A percentile compares a stretch with the other conserved stretches of the same genome.
These are phyloP conservation scores for Erebia palarica DNA, from an alignment of 2,888 invertebrate genomes.

Conservation along the genomic window DNA sequence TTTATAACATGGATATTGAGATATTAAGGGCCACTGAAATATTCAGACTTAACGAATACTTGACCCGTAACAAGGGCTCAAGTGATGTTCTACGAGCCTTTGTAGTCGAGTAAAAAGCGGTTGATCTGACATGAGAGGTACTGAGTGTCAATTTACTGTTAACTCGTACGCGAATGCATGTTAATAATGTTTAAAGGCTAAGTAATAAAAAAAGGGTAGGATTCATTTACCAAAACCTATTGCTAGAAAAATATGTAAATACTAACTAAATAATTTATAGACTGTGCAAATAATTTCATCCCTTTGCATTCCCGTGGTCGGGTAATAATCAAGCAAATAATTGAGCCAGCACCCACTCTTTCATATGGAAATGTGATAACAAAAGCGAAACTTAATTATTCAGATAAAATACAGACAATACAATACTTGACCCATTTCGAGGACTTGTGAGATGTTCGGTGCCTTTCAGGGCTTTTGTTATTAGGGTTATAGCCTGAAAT, in stretches of 20 bases:
- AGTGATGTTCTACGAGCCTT: constrained; percentile 9
- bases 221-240: too few species aligned
- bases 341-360: constrained; percentile 14
- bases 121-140: constrained; percentile 1
- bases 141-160: constrained; percentile 5
- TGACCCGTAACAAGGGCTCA: not conserved
- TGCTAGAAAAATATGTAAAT: not conserved
- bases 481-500: constrained; percentile 8
- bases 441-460: constrained; percentile 20
- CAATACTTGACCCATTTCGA: constrained; percentile 31
- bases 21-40: not conserved
- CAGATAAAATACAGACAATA: constrained; percentile 30
- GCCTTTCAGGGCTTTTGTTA: constrained; percentile 19
- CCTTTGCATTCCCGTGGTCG: constrained; percentile 4
- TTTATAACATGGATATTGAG: too few species aligned
- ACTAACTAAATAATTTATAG: not conserved
- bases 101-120: constrained; percentile 5
- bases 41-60: constrained; percentile 6
- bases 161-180: not conserved
- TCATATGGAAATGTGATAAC: constrained; percentile 20
- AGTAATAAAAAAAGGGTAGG: too few species aligned
- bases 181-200: too few species aligned
- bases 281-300: not conserved
- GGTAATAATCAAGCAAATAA: constrained; percentile 2
- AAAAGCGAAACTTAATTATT: constrained; percentile 29